Evolutionary conservation across 1,140 invertebrate species (phyloP).

Genomic region (Chionoecetes opilio): DNA sequence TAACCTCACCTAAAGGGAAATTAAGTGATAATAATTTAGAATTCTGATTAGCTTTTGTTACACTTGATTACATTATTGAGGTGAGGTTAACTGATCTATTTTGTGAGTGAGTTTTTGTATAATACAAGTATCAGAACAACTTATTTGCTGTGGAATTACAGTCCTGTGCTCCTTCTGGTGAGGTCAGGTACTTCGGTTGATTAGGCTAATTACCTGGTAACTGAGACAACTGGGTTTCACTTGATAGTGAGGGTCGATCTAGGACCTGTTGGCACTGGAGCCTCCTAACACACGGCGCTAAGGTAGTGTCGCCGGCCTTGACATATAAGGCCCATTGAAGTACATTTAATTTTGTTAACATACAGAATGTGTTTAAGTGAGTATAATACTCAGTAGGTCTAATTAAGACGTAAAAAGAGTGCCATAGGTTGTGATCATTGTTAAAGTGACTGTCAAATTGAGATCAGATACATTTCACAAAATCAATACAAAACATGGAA

Average conservation of each 20-base stretch:
- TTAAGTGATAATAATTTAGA: background rate
- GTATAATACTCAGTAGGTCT: constrained; percentile 6
- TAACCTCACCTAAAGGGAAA: background rate
- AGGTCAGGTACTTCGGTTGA: constrained; percentile 47
- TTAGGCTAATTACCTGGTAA: background rate
- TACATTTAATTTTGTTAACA: background rate
- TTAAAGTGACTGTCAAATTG: background rate
- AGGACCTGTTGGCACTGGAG: background rate
- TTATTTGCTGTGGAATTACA: background rate
- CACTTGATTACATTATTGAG: background rate
- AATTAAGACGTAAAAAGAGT: background rate
- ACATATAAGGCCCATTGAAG: background rate
- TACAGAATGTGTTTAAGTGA: background rate
- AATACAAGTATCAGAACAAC: background rate
- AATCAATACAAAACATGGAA: background rate
- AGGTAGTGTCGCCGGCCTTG: background rate
- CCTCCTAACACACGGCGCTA: background rate
- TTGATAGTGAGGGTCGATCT: background rate
- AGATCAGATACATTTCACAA: background rate
- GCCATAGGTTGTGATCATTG: background rate
- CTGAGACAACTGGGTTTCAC: constrained; percentile 25
- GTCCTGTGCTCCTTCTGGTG: constrained; percentile 54
- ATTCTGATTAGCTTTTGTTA: background rate
- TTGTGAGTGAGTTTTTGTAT: background rate
- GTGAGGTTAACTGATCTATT: background rate